Base-by-base conservation (phyloP, 2,888 invertebrate species). In the Mamestra brassicae region DNA sequence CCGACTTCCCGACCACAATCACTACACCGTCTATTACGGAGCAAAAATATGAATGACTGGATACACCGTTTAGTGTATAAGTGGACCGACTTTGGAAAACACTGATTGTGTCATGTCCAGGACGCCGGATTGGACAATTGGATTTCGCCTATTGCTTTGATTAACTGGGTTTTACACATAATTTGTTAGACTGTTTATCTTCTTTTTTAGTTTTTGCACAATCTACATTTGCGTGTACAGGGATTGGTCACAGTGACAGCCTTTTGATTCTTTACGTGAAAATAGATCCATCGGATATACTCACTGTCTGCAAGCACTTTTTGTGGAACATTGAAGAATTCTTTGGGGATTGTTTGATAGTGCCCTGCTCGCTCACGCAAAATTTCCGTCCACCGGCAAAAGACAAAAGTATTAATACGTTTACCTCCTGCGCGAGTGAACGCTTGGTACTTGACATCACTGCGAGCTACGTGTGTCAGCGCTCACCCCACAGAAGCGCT, bases 1-100 rank as follows among this genome's bases (percentile, higher is more conserved):
- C 81, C 89, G 89, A 91, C 94, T 92, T 94, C 94, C 93, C 91
- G 92, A 90, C 89, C 74, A 84, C 83, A 88, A 92, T 89, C 83
- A 81, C 79, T 74, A 85, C 77, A 79, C 82, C 81, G 82, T 81
- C 85, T 85, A 85, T 81, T 84, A 87, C 78, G 61, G 70, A 87
- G 72, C 80, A 82, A 86, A 89, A 85, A 83, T 84, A 84, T 85
- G 77, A 80, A 83, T 84, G 80, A 84, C 83, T 83, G 77, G 72
- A 77, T 76, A 78, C 60, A 71, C 63, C 76, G 73, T 79, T 85
- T 76, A 80, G 85, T 74, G 67, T 70, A 80, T 83, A 78, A 81
- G 76, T 57, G 34, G 68, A 68, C 38, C 66, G 57, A 78, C 71
- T 78, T 73, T 68, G 52, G 58, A 57, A 74, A 75, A 63, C 52